Evolutionary conservation across 2,888 invertebrate species (phyloP).

Genomic region (Ectobius pallidus): DNA sequence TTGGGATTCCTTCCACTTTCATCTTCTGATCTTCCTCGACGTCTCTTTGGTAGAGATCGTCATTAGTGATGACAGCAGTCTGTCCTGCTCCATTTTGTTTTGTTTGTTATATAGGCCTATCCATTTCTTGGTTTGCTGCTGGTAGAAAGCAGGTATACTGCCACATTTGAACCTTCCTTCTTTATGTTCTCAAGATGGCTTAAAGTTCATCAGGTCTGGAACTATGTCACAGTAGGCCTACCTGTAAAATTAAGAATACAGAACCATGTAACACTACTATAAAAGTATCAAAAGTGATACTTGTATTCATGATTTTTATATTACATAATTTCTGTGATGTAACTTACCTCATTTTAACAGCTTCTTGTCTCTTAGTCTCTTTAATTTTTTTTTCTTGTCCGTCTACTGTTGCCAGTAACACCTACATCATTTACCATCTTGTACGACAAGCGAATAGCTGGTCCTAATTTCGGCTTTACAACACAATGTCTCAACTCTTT

Average conservation of each 20-base stretch:
- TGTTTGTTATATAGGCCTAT: background rate
- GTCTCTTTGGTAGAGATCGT: background rate
- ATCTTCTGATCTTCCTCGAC: background rate
- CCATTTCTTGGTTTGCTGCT: background rate
- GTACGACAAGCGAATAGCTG: too few species aligned
- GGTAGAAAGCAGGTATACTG: background rate
- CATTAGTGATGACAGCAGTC: background rate
- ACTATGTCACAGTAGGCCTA: background rate
- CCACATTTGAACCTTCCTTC: background rate
- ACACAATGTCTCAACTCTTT: too few species aligned
- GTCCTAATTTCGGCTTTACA: too few species aligned
- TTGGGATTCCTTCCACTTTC: background rate
- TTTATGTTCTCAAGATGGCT: background rate
- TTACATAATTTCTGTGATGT: too few species aligned
- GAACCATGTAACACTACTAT: too few species aligned
- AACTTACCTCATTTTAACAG: too few species aligned
- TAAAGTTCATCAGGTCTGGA: background rate
- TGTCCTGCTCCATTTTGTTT: background rate
- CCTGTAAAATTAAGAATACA: background rate
- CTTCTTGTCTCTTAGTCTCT: too few species aligned
- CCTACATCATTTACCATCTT: too few species aligned
- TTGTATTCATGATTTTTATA: too few species aligned
- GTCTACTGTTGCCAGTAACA: too few species aligned
- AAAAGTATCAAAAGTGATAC: too few species aligned
- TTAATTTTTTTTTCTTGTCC: too few species aligned